Evolutionary conservation across 2,113 vertebrate genomes (phyloP).

Genomic region (Manacus vitellinus): DNA sequence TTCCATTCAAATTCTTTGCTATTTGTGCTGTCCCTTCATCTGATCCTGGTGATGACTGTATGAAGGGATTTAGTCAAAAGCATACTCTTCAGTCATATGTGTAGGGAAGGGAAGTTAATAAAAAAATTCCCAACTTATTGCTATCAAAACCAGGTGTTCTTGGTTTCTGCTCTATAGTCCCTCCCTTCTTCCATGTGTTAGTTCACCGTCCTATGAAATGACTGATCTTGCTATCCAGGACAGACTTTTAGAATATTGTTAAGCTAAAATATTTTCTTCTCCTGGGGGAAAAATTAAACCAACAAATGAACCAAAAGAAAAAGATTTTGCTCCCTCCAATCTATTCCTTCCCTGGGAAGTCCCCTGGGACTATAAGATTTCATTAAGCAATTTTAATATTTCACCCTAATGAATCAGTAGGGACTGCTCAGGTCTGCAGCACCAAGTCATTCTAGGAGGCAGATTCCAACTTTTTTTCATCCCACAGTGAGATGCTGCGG

Average conservation of each 20-base stretch:
- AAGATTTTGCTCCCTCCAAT: background rate
- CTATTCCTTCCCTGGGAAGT: background rate
- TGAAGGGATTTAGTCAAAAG: background rate
- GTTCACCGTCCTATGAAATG: background rate
- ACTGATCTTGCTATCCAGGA: background rate
- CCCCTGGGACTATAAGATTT: background rate
- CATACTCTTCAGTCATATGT: background rate
- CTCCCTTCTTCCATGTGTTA: background rate
- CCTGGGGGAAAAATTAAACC: background rate
- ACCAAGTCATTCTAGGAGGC: background rate
- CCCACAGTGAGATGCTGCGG: background rate
- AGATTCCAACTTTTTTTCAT: background rate
- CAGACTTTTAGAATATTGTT: background rate
- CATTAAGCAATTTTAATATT: background rate
- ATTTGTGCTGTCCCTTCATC: background rate
- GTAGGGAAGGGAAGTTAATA: background rate
- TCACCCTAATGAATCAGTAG: background rate
- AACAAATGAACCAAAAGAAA: background rate
- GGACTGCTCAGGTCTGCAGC: background rate
- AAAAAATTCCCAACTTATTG: background rate
- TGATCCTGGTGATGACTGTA: background rate
- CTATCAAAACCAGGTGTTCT: background rate
- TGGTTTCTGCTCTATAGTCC: background rate
- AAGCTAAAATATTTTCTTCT: background rate
- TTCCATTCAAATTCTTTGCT: background rate